A percentile compares a stretch with the other conserved stretches of the same genome.
phyloP scores from a whole-genome alignment of 2,113 vertebrate species.

The Pheucticus melanocephalus region DNA sequence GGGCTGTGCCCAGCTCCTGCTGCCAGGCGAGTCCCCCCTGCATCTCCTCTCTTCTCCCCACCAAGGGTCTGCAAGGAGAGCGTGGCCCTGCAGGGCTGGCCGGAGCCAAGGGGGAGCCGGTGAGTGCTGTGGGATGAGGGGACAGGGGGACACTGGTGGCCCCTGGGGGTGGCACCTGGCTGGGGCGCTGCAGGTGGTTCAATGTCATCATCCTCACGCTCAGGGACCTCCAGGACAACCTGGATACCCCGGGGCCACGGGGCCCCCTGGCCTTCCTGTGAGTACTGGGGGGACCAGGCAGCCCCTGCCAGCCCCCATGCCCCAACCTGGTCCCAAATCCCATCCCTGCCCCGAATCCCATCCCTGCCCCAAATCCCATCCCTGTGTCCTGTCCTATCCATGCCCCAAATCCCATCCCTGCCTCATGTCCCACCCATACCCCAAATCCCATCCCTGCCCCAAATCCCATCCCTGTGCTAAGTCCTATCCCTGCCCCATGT shows the following conservation, averaged over 20 bases:
- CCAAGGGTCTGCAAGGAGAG: conserved; percentile 91
- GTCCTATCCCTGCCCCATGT: rapidly evolving
- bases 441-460: too few relatives aligned
- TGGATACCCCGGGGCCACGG: conserved; percentile 88
- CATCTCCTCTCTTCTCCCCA: conserved; percentile 40
- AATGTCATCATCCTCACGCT: neutral
- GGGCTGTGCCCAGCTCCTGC: neutral
- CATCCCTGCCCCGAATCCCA: too few relatives aligned
- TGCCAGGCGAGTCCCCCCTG: neutral
- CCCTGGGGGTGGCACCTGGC: rapidly evolving
- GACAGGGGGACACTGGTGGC: rapidly evolving
- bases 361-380: rapidly evolving
- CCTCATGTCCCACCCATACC: too few relatives aligned
- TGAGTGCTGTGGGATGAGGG: conserved; percentile 36
- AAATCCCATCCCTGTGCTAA: rapidly evolving
- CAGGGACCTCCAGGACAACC: conserved; percentile 87
- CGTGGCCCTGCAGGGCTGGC: conserved; percentile 77
- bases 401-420: neutral
- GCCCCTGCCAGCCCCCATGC: neutral
- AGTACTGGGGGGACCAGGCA: conserved; percentile 27
- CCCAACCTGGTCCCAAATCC: neutral
- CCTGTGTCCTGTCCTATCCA: neutral
- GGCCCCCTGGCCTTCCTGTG: conserved; percentile 88
- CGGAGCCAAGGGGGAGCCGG: conserved; percentile 90
- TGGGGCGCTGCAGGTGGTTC: neutral